phyloP scores from a whole-genome alignment of 2,797 vertebrate species.

The Acrossocheilus fasciatus region DNA sequence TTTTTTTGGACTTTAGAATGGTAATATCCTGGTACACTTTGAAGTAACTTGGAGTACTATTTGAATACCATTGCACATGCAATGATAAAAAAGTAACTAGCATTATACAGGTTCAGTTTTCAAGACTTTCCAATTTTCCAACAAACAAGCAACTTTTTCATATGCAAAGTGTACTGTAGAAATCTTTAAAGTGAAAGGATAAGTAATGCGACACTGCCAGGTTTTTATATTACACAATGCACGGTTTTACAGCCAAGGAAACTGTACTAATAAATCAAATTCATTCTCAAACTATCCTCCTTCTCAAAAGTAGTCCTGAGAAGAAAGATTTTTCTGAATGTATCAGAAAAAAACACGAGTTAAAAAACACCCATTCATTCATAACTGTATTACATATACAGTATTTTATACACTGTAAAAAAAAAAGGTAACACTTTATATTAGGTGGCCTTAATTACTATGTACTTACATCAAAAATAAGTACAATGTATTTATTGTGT shows the following conservation, averaged over 20 bases:
- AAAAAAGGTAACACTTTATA: too few species aligned
- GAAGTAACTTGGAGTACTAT: neutral
- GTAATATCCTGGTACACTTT: neutral
- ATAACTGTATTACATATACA: neutral
- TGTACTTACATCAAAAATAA: too few species aligned
- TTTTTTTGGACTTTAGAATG: neutral
- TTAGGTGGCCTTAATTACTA: too few species aligned
- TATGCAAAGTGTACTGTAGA: neutral
- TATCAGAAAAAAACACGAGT: neutral
- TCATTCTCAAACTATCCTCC: neutral
- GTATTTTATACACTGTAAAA: neutral
- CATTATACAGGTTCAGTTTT: neutral
- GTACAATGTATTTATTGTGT: too few species aligned
- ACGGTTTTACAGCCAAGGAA: neutral
- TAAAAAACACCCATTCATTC: neutral
- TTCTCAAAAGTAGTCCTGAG: neutral
- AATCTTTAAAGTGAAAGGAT: neutral
- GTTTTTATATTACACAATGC: neutral
- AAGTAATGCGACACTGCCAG: neutral
- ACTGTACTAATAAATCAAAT: neutral
- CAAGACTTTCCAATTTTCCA: neutral
- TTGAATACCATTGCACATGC: neutral
- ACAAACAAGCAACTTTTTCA: slow-evolving; percentile 2
- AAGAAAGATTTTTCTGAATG: neutral
- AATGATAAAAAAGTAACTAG: neutral